Base-by-base conservation (phyloP, 2,888 invertebrate species). In the Nycteola revayana region DNA sequence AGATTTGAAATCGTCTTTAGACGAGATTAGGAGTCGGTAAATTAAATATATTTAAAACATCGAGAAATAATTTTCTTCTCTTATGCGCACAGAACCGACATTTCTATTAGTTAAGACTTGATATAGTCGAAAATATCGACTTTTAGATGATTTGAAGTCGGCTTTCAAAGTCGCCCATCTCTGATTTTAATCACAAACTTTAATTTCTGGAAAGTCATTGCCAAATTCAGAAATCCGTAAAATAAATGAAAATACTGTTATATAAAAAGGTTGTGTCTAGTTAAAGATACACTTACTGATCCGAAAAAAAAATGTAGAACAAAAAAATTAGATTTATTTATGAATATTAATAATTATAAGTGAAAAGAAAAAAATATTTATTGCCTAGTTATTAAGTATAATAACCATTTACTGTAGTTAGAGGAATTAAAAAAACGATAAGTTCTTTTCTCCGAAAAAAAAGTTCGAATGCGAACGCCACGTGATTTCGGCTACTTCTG, bases 351-450 rank as follows among this genome's bases (percentile, higher is more conserved):
- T 21, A 21, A 21, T n/a, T 56, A 42, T 77, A 85, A 81, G 81
- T 66, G 71, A 68, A 83, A 85, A 82, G 79, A 83, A 86, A 79
- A 57, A 83, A 83, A 87, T 88, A 88, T 88, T 88, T 88, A 88
- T 87, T 85, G 78, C 73, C 50, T 67, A 83, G 78, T 44, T 28
- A 29, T 20, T 81, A 81, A 79, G 80, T 64, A 53, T 79, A 76
- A 81, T 85, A 86, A 80, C 71, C 83, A 42, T 84, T 82, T 83
- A 84, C 83, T 83, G 81, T 84, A 85, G 85, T 56, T 75, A 76
- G 75, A 57, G 43, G 27, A 50, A 57, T 53, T 54, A 52, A 60
- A 54, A 60, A 45, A 49, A 56, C 53, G 54, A 37, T 53, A 45
- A 39, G 26, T 49, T 54, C 30, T 57, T 61, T 58, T 65, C 59